Evolutionary conservation across 35 echinoderm and acorn worm genomes (phyloP).

Genomic region (Apostichopus japonicus): DNA sequence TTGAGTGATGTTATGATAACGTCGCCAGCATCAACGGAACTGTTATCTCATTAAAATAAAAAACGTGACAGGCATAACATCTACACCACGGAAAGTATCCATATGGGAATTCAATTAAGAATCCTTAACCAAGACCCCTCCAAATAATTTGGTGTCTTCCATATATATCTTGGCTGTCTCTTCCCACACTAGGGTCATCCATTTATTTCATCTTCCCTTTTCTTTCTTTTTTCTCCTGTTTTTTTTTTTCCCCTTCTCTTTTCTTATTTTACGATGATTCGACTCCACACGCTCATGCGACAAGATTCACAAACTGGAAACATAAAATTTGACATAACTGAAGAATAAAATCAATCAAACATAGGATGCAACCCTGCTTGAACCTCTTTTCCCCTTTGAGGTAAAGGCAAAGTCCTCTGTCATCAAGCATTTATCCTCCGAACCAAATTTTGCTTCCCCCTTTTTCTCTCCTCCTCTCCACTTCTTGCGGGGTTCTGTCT

Average conservation of each 20-base stretch:
- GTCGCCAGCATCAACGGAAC: constrained; percentile 25
- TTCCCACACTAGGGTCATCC: neutral
- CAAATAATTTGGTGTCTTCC: constrained; percentile 26
- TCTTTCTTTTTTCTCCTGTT: neutral
- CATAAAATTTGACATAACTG: neutral
- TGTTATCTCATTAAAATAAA: constrained; percentile 48
- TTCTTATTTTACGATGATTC: neutral
- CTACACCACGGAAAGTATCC: constrained; percentile 13
- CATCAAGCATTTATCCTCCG: neutral
- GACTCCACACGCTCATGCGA: neutral
- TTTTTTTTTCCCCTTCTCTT: neutral
- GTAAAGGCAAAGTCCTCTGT: neutral
- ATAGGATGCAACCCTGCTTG: neutral
- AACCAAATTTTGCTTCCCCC: neutral
- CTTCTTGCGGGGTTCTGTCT: neutral
- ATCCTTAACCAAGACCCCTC: neutral
- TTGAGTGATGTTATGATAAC: constrained; percentile 45
- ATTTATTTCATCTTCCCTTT: neutral
- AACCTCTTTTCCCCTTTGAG: neutral
- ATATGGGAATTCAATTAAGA: constrained; percentile 50
- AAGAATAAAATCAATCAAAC: constrained; percentile 16
- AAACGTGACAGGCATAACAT: neutral
- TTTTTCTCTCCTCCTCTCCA: neutral
- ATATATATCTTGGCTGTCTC: neutral
- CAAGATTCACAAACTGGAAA: neutral